Percentiles rank a stretch among this genome's conserved stretches.
phyloP scores from a whole-genome alignment of 2,797 vertebrate species.

The Mus minutoides region DNA sequence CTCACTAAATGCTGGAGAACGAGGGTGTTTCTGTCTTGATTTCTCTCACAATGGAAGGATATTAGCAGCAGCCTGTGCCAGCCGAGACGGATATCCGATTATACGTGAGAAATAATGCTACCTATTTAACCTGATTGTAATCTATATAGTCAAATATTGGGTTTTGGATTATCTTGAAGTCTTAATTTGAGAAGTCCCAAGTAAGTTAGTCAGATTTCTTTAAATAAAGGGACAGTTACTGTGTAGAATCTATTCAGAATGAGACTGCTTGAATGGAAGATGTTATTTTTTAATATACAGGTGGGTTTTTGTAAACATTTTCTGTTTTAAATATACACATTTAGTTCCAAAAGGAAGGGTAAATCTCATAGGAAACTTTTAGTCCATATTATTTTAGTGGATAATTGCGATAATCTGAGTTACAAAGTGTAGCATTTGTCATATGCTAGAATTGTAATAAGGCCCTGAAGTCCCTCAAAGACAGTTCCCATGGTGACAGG shows the following conservation, averaged over 20 bases:
- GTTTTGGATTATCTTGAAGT: constrained; percentile 41
- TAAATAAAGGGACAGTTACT: constrained; percentile 4
- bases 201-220: constrained; percentile 45
- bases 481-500: background rate
- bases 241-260: background rate
- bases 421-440: background rate
- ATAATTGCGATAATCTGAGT: constrained; percentile 32
- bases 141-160: background rate
- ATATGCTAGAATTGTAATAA: background rate
- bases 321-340: constrained; percentile 52
- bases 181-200: constrained; percentile 13
- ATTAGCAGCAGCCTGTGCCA: constrained; percentile 95
- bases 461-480: background rate
- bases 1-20: constrained; percentile 93
- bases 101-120: constrained; percentile 88
- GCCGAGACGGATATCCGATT: constrained; percentile 94
- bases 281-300: background rate
- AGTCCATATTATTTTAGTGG: background rate
- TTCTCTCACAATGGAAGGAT: constrained; percentile 94
- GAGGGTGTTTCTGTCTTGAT: constrained; percentile 94
- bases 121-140: background rate
- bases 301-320: constrained; percentile 23
- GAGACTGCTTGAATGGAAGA: constrained; percentile 17
- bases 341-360: constrained; percentile 13
- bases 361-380: background rate